Base-by-base conservation (phyloP, 2,888 invertebrate species). In the Ornithoptera priamus region DNA sequence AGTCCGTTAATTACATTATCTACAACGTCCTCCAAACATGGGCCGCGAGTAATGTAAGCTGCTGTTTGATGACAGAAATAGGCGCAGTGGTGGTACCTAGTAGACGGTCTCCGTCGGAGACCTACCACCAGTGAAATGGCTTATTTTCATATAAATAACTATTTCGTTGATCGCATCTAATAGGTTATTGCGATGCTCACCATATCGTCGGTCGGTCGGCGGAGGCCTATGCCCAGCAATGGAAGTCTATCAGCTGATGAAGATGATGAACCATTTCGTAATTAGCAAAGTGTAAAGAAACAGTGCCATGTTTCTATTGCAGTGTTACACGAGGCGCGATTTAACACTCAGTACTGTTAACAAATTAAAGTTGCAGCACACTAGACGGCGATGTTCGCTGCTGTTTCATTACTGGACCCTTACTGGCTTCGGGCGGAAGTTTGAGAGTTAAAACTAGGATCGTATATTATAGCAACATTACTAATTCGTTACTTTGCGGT, bases 301-400 rank as follows among this genome's bases (percentile, higher is more conserved):
- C 46, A n/a, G 36, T 50, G 62, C 56, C 15, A 42, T 46, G 39
- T 67, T 30, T 3, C 15, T 61, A 36, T 39, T 61, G 39, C 17
- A 61, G 36, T 36, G 60, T 53, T 60, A 65, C 46, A 20, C 22
- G 36, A 56, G 39, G 30, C 56, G 56, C 56, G 58, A 68, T 58
- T 68, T 68, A 68, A 50, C 39, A 42, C n/a, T 64, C 22, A 8
- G 53, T 20, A 57, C 22, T 53, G 56, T 56, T 69, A 36, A 64
- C n/a, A 69, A 65, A 69, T 69, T 61, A 65, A 69, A 50, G 61
- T 65, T 69, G 61, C 61, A 61, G 60, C n/a, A 7, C 42, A 30
- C 62, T 58, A 58, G 53, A 42, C 56, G 69, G 61, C 65, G 61
- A 15, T 56, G 63, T 66, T 60, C 61, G 30, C 60, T 65, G 69